phyloP scores from a whole-genome alignment of 2,797 vertebrate genomes.

The Percopsis omiscomaycus region DNA sequence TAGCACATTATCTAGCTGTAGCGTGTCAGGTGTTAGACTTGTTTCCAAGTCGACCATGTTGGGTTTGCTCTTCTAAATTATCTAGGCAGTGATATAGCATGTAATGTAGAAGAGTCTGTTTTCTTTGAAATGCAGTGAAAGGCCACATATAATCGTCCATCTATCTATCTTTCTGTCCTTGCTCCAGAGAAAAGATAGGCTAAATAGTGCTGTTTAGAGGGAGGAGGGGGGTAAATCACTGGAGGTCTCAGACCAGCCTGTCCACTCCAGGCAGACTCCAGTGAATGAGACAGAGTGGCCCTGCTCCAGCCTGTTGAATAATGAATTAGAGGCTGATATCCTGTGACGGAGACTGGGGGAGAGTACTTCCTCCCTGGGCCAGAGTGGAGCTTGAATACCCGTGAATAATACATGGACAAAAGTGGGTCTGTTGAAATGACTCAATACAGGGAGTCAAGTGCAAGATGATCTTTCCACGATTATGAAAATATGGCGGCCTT shows the following conservation, averaged over 20 bases:
- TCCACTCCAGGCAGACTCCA: slow-evolving; percentile 64
- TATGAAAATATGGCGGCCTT: slow-evolving; percentile 90
- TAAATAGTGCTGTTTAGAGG: slow-evolving; percentile 50
- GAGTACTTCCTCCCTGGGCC: slow-evolving; percentile 98
- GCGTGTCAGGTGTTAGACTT: slow-evolving; percentile 4
- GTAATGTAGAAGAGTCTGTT: background rate
- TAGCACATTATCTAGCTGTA: background rate
- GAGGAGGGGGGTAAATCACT: slow-evolving; percentile 85
- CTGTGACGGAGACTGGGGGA: slow-evolving; percentile 94
- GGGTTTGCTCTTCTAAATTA: slow-evolving; percentile 19
- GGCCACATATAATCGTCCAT: slow-evolving; percentile 1
- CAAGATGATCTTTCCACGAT: slow-evolving; percentile 94
- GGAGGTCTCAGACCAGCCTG: slow-evolving; percentile 65
- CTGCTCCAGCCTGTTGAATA: slow-evolving; percentile 98
- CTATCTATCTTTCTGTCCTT: background rate
- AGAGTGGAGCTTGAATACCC: slow-evolving; percentile 96
- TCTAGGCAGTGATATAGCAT: background rate
- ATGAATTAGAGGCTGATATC: slow-evolving; percentile 99
- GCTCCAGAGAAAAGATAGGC: slow-evolving; percentile 16
- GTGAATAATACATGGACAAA: slow-evolving; percentile 98
- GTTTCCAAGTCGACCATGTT: slow-evolving; percentile 12
- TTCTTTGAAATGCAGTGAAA: slow-evolving; percentile 23
- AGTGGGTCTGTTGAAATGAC: slow-evolving; percentile 97
- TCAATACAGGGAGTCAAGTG: slow-evolving; percentile 98
- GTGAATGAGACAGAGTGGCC: slow-evolving; percentile 81